phyloP scores from a whole-genome alignment of 2,113 vertebrate species.

The Oenanthe oenanthe region DNA sequence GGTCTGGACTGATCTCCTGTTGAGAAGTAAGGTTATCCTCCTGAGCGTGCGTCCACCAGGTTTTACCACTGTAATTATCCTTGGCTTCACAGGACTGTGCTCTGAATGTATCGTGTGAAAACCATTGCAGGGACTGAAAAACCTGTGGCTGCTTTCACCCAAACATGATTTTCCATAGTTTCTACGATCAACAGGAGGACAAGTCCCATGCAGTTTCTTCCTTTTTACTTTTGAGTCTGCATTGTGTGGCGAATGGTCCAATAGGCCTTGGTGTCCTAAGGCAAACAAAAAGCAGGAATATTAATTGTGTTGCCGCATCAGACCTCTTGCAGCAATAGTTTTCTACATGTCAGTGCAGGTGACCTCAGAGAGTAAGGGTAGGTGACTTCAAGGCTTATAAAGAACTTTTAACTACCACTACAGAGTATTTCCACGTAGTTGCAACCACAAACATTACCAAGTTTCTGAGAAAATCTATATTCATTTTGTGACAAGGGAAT shows the following conservation, averaged over 20 bases:
- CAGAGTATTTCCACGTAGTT: neutral
- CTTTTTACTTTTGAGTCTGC: conserved; percentile 69
- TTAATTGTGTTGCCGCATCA: neutral
- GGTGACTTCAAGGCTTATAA: neutral
- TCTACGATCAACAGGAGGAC: conserved; percentile 58
- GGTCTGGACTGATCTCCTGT: conserved; percentile 88
- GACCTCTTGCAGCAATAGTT: neutral
- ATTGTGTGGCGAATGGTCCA: conserved; percentile 55
- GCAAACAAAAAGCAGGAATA: neutral
- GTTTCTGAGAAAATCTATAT: neutral
- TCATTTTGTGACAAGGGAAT: neutral
- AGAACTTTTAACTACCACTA: neutral
- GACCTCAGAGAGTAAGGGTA: neutral
- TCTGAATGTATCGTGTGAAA: conserved; percentile 82
- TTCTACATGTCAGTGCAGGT: neutral
- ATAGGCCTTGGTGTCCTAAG: conserved; percentile 59
- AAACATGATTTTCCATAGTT: conserved; percentile 59
- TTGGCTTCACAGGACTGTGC: conserved; percentile 85
- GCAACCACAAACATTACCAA: neutral
- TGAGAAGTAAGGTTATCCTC: conserved; percentile 90
- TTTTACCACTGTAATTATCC: conserved; percentile 89
- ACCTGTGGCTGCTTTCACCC: conserved; percentile 5
- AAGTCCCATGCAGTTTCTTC: conserved; percentile 69
- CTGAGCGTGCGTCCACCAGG: conserved; percentile 77
- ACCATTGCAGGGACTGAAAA: conserved; percentile 51